These are phyloP conservation scores for Sympetrum striolatum DNA, from an alignment of 2,888 invertebrate genomes.

Conservation along the genomic window DNA sequence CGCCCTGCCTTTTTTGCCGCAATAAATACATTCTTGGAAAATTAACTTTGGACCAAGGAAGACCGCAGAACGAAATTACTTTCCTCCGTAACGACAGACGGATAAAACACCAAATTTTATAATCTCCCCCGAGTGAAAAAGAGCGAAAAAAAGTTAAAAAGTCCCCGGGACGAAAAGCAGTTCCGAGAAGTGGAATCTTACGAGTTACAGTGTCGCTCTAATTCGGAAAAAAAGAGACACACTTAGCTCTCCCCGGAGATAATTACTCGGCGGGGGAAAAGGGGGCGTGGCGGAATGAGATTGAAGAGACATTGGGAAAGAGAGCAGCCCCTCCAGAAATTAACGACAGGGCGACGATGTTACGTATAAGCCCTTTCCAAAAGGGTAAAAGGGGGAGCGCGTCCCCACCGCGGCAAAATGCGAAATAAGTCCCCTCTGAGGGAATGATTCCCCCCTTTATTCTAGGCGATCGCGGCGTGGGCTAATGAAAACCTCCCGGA, in stretches of 20 bases:
- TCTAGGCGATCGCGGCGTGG: neutral
- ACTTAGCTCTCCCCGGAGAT: neutral
- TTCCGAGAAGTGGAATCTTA: neutral
- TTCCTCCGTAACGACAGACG: neutral
- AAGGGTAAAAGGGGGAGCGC: no score
- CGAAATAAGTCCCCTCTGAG: constrained; percentile 32
- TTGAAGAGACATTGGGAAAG: neutral
- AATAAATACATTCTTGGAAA: neutral
- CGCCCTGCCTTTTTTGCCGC: neutral
- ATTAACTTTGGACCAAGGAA: neutral
- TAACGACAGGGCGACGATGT: neutral
- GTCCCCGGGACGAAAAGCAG: neutral
- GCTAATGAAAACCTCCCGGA: constrained; percentile 29
- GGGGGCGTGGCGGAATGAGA: neutral
- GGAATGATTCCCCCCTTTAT: constrained; percentile 12
- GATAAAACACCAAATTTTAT: neutral
- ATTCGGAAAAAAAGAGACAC: neutral
- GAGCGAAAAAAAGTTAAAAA: neutral
- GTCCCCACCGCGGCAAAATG: neutral
- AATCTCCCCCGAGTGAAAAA: neutral
- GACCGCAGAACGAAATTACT: neutral
- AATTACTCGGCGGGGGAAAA: neutral
- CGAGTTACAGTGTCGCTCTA: neutral
- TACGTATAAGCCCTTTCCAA: neutral
- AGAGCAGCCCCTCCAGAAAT: neutral